Evolutionary conservation across 2,797 vertebrate species (phyloP), one percentile per base, ranked within the genome.

Genomic region (Bradypodion ventrale): DNA sequence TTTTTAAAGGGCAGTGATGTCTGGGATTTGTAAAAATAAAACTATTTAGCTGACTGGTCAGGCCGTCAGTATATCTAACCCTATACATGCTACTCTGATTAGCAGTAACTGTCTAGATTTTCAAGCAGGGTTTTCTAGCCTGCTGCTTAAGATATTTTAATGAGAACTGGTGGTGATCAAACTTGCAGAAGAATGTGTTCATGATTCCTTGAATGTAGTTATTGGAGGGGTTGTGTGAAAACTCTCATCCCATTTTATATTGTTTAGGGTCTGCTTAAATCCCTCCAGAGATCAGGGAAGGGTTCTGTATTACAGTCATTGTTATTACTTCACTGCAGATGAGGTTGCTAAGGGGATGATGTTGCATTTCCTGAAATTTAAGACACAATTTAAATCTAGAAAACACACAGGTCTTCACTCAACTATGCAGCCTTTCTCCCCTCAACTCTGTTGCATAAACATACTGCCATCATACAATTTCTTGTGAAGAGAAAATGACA

Each of bases 11-110:
- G 6, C 87, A 2, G 80, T 21, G 12, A 21, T n/a, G 29, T 7
- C 27, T 66, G 66, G 40, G 4, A 81, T 29, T 15, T 88, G 79
- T 82, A 74, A 27, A n/a, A 75, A 84, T 42, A 63, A 10, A 60
- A 37, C 13, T 42, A 77, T 76, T 76, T 13, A 29, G 59, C 10
- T 46, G 65, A 37, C 7, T 3, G n/a, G 10, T 72, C 68, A 49
- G 32, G 29, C 46, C 4, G 19, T 15, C 19, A 35, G 44, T 70
- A 29, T 15, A 59, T 56, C 66, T 70, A 69, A 66, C 19, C 46
- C 65, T 56, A 19, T 23, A 21, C 5, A 46, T 6, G 66, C 40
- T 35, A 16, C 65, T 21, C 32, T 68, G 15, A 35, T 5, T 68
- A 2, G n/a, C 46, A 29, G 23, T 37, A 12, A 12, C n/a, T 49